These are phyloP conservation scores for Phylloscopus trochiloides DNA, from an alignment of 2,113 vertebrate species.

Conservation along the genomic window DNA sequence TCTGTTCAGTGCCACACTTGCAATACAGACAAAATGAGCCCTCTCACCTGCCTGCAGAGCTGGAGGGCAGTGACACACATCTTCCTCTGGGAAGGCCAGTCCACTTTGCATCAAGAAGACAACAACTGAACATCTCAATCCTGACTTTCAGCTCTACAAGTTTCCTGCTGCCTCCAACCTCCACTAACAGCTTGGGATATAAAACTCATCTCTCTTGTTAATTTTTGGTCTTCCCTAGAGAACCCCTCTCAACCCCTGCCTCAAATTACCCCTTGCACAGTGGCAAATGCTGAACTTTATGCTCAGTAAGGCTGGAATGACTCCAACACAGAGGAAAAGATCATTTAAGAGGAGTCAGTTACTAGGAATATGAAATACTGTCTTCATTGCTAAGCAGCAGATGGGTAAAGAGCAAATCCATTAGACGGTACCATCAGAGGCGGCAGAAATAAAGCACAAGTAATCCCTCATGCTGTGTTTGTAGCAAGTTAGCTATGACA, in stretches of 20 bases:
- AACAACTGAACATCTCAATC: not conserved
- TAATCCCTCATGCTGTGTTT: not conserved
- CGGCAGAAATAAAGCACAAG: not conserved
- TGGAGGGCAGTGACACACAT: not conserved
- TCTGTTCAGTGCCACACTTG: not conserved
- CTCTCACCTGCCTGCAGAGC: rapidly evolving
- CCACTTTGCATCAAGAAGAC: not conserved
- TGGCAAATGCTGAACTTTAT: not conserved
- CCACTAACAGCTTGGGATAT: not conserved
- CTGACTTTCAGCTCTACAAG: not conserved
- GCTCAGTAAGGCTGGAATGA: not conserved
- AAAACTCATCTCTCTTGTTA: not conserved
- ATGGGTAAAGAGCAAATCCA: not conserved
- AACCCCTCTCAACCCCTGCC: not conserved
- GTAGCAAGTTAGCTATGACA: not conserved
- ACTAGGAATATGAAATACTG: not conserved
- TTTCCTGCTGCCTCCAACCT: not conserved
- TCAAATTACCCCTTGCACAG: not conserved
- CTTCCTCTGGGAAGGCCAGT: not conserved
- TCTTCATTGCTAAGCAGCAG: not conserved
- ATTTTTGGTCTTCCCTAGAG: not conserved
- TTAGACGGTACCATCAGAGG: not conserved
- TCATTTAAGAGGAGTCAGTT: not conserved
- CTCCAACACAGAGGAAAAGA: not conserved
- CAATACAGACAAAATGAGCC: not conserved